phyloP scores from a whole-genome alignment of 2,113 vertebrate species.

The Rhodinocichla rosea region DNA sequence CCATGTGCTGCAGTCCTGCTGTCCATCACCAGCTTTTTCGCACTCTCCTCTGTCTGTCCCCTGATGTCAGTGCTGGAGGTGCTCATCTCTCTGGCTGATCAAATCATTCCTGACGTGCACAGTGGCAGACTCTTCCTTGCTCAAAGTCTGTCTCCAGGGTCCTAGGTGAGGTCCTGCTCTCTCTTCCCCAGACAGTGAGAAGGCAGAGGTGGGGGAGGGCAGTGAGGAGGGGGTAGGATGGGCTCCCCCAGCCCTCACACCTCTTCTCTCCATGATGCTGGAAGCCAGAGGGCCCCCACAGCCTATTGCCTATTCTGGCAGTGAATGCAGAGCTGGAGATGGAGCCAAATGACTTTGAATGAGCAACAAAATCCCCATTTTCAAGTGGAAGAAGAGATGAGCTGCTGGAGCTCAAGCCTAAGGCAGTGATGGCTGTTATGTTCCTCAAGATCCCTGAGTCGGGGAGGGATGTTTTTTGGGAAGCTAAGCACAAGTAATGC shows the following conservation, averaged over 20 bases:
- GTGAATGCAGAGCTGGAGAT: neutral
- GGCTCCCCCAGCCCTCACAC: neutral
- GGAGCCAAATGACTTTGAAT: neutral
- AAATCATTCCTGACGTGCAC: conserved; percentile 59
- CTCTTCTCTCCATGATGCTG: neutral
- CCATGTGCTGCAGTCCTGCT: neutral
- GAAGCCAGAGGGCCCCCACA: neutral
- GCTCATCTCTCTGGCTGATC: conserved; percentile 41
- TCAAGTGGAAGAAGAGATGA: neutral
- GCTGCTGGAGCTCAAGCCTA: neutral
- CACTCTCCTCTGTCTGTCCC: conserved; percentile 70
- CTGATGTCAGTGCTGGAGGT: conserved; percentile 63
- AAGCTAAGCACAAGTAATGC: neutral
- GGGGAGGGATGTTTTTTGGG: neutral
- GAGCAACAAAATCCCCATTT: neutral
- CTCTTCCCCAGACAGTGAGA: neutral
- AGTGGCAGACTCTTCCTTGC: neutral
- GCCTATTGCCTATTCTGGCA: neutral
- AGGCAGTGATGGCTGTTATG: neutral
- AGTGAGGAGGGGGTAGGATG: neutral
- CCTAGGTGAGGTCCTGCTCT: neutral
- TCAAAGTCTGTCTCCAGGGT: conserved; percentile 23
- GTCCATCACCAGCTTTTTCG: neutral
- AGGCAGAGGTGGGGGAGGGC: neutral
- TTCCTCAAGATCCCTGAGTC: neutral